Evolutionary conservation across 2,797 vertebrate genomes (phyloP), one percentile per base, ranked within the genome.

Genomic region (Scolopax rusticola): DNA sequence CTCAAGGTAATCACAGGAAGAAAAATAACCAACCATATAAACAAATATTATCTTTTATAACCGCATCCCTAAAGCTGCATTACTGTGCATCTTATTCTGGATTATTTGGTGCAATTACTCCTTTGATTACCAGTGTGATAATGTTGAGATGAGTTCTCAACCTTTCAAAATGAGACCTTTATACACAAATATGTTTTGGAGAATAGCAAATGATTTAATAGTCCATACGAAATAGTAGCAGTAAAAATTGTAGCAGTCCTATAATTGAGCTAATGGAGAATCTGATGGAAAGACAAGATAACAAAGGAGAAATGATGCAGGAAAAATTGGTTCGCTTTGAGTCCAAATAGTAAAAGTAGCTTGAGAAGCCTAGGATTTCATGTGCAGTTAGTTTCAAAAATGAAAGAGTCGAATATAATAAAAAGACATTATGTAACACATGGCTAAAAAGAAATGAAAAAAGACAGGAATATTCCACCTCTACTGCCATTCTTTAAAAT

Each of bases 271-370:
- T 93, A 98, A 96, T 94, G 92, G 92, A 92, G 91, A 90, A 91
- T 74, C 54, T 95, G 88, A 97, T 97, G 64, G 90, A 95, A 95
- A 95, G 78, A 95, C 38, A 90, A 96, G 96, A 95, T 96, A 97
- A 95, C 75, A 96, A 97, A 97, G 68, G 84, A 93, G 78, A 97
- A 96, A 94, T 78, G 47, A 80, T 95, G 80, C 95, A 97, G 76
- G 36, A 95, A 97, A 97, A 97, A 97, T 97, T 96, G 95, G 87
- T 97, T 95, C 33, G 6, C 93, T 97, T 97, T 94, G 85, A 92
- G 93, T 93, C 93, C 71, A 95, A 96, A 97, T 86, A 84, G 85
- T 67, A 95, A 59, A 92, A 74, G 63, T 82, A 95, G 51, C 90
- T 92, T 70, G 84, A 95, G 96, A 89, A 95, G 61, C 82, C 76